Evolutionary conservation across 1,140 invertebrate genomes (phyloP).

Genomic region (Fopius arisanus): DNA sequence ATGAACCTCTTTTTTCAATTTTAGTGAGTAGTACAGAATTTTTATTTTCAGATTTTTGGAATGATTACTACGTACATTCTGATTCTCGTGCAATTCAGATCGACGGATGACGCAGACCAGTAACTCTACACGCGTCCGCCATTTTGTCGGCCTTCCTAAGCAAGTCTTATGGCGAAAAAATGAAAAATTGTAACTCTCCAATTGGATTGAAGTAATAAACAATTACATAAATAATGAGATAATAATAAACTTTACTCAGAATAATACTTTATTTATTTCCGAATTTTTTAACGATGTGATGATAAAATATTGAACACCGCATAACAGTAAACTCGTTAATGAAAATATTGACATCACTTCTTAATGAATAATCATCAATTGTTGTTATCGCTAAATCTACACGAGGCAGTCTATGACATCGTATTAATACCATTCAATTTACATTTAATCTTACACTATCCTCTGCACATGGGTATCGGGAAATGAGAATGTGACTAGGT

Average conservation of each 20-base stretch:
- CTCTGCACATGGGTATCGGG: background rate
- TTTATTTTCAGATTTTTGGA: no score
- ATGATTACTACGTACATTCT: no score
- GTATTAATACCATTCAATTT: background rate
- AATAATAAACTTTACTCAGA: background rate
- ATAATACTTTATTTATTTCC: background rate
- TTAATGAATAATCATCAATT: slow-evolving; percentile 5
- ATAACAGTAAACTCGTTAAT: background rate
- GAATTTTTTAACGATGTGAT: background rate
- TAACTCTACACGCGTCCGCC: no score
- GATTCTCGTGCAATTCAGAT: no score
- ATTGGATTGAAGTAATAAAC: no score
- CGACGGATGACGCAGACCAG: no score
- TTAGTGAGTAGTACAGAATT: no score
- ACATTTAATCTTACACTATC: background rate
- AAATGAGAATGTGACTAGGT: slow-evolving; percentile 15
- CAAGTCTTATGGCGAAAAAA: no score
- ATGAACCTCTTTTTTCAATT: no score
- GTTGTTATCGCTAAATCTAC: background rate
- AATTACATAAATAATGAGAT: background rate
- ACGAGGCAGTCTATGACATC: slow-evolving; percentile 3
- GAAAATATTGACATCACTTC: slow-evolving; percentile 3
- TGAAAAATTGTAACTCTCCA: no score
- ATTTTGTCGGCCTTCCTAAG: no score
- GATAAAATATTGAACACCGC: background rate